Conservation (phyloP, 1,140 invertebrate genomes). For the Caenorhabditis briggsae region DNA sequence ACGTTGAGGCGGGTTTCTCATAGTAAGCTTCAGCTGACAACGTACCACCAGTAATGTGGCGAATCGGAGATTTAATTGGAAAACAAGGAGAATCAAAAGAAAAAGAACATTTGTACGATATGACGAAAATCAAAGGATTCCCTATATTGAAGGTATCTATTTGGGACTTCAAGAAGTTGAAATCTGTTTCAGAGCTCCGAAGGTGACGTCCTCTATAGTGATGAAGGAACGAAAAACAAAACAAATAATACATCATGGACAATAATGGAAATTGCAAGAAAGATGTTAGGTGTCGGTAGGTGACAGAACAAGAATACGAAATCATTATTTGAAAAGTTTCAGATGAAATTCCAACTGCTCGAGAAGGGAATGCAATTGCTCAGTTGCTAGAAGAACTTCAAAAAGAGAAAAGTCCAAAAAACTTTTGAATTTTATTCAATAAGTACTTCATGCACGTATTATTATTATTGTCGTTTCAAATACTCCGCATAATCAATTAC, state of each 20-base stretch:
- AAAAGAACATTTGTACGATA: conserved; percentile 46
- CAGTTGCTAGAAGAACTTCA: conserved; percentile 25
- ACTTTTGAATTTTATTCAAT: conserved; percentile 15
- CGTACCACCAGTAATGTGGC: conserved; percentile 31
- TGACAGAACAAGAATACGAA: background rate
- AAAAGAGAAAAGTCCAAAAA: conserved; percentile 1
- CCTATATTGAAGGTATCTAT: background rate
- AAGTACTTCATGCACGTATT: background rate
- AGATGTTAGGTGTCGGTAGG: conserved; percentile 32
- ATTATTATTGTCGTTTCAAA: conserved; percentile 60
- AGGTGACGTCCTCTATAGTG: background rate
- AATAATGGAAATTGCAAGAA: conserved; percentile 25
- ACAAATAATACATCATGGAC: conserved; percentile 46
- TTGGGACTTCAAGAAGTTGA: background rate
- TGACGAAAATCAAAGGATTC: conserved; percentile 41
- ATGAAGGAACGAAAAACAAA: conserved; percentile 28
- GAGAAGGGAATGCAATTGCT: conserved; percentile 46
- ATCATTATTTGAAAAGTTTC: background rate
- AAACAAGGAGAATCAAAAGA: background rate
- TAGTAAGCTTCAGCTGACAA: background rate
- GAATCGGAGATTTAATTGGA: conserved; percentile 27
- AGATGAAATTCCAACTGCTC: conserved; percentile 25
- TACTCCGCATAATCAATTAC: conserved; percentile 68
- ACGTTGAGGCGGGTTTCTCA: too few relatives aligned
- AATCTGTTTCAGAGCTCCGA: conserved; percentile 7